These are phyloP conservation scores for Sinelater perroti DNA, from an alignment of 2,888 invertebrate species.

Conservation along the genomic window DNA sequence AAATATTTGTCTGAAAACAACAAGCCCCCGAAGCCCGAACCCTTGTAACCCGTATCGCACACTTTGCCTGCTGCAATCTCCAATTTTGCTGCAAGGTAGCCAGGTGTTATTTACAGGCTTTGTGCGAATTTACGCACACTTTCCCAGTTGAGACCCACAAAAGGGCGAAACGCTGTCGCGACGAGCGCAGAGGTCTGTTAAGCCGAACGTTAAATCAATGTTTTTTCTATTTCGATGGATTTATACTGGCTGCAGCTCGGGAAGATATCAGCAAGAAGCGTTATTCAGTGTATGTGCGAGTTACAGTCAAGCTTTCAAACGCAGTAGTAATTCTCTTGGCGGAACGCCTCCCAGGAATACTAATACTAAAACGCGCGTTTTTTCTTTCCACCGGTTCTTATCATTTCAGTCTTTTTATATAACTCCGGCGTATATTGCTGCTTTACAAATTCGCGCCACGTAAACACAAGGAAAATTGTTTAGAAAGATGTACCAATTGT, in stretches of 20 bases:
- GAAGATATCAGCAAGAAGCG: background rate
- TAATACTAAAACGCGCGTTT: slow-evolving; percentile 1
- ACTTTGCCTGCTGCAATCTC: slow-evolving; percentile 14
- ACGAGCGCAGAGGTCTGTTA: background rate
- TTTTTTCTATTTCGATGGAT: background rate
- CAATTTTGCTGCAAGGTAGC: slow-evolving; percentile 5
- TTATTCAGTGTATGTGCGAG: background rate
- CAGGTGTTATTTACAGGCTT: slow-evolving; percentile 14
- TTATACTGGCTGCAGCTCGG: no score
- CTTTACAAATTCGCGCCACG: no score
- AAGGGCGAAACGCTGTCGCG: background rate
- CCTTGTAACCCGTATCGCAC: slow-evolving; percentile 10
- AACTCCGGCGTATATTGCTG: no score
- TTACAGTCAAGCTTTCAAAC: background rate
- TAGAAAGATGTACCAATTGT: no score
- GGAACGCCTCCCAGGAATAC: background rate
- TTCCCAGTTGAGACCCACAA: no score
- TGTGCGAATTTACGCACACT: background rate
- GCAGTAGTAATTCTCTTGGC: background rate
- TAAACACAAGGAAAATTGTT: no score
- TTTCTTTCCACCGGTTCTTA: background rate
- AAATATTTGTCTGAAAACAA: slow-evolving; percentile 18
- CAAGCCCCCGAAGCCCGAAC: slow-evolving; percentile 12
- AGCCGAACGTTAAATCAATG: no score
- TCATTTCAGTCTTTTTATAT: background rate